Conservation (phyloP, 2,888 invertebrate genomes). For the Sarcophaga rosellei region DNA sequence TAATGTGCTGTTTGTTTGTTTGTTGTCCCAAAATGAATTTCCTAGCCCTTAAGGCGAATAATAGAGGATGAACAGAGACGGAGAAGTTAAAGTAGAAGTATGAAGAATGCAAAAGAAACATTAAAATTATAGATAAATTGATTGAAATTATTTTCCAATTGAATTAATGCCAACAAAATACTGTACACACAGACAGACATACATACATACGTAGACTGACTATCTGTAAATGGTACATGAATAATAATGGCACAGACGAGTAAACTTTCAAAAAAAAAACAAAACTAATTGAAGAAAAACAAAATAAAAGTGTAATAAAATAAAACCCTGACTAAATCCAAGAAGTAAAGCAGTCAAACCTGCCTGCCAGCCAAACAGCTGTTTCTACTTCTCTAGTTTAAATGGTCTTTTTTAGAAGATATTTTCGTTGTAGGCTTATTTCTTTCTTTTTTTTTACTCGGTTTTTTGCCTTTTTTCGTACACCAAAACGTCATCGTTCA, state of each 20-base stretch:
- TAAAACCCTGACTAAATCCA: slow-evolving; percentile 26
- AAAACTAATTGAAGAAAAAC: too few species aligned
- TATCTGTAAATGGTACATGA: background rate
- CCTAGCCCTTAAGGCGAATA: slow-evolving; percentile 45
- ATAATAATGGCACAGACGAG: background rate
- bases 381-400: slow-evolving; percentile 40
- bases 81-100: background rate
- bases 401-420: slow-evolving; percentile 11
- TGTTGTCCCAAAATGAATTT: slow-evolving; percentile 3
- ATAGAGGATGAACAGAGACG: background rate
- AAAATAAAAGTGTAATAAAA: slow-evolving; percentile 1
- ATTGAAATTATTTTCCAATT: slow-evolving; percentile 63
- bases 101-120: slow-evolving; percentile 16
- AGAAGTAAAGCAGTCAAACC: slow-evolving; percentile 8
- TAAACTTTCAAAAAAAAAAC: background rate
- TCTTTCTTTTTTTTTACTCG: slow-evolving; percentile 8
- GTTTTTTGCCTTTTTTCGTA: background rate
- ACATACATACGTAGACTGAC: slow-evolving; percentile 8
- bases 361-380: slow-evolving; percentile 47
- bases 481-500: slow-evolving; percentile 42
- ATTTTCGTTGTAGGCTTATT: background rate
- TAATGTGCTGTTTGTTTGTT: background rate
- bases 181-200: slow-evolving; percentile 20
- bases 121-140: slow-evolving; percentile 61
- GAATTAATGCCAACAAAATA: slow-evolving; percentile 49